Percentiles rank a stretch among this genome's conserved stretches.
Evolutionary conservation across 2,888 invertebrate species (phyloP).

Genomic region (Ephialtes manifestator): DNA sequence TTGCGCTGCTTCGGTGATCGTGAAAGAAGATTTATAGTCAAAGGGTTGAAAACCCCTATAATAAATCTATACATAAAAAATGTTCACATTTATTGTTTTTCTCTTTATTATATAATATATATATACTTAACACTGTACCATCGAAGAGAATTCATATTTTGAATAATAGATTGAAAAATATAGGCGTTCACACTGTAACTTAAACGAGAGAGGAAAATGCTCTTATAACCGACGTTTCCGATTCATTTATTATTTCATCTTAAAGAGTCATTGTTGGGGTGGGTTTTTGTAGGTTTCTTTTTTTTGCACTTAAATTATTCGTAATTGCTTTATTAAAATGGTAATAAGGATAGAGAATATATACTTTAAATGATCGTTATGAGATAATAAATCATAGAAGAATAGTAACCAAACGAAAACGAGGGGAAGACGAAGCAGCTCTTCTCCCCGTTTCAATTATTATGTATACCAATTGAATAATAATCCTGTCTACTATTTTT

Average conservation of each 20-base stretch:
- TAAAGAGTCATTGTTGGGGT: constrained; percentile 32
- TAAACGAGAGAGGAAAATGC: constrained; percentile 73
- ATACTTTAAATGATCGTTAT: constrained; percentile 65
- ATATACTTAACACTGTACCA: constrained; percentile 78
- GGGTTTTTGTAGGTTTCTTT: constrained; percentile 18
- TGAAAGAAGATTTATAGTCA: neutral
- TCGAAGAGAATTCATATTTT: constrained; percentile 78
- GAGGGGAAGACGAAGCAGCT: constrained; percentile 35
- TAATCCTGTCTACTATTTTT: constrained; percentile 72
- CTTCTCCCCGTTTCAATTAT: constrained; percentile 35
- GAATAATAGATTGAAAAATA: constrained; percentile 75
- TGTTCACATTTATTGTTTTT: constrained; percentile 78
- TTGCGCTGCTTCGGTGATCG: neutral
- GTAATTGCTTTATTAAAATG: constrained; percentile 67
- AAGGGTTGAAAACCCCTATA: constrained; percentile 30
- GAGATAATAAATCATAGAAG: constrained; percentile 70
- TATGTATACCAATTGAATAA: constrained; percentile 68
- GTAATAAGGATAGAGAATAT: constrained; percentile 66
- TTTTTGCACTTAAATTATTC: constrained; percentile 67
- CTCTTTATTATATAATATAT: constrained; percentile 80
- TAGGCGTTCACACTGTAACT: constrained; percentile 74
- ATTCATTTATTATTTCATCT: constrained; percentile 54
- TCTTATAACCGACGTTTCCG: constrained; percentile 64
- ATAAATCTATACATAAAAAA: constrained; percentile 71
- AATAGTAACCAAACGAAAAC: constrained; percentile 67